Base-by-base conservation (phyloP, 2,113 vertebrate genomes). In the Fulica atra region DNA sequence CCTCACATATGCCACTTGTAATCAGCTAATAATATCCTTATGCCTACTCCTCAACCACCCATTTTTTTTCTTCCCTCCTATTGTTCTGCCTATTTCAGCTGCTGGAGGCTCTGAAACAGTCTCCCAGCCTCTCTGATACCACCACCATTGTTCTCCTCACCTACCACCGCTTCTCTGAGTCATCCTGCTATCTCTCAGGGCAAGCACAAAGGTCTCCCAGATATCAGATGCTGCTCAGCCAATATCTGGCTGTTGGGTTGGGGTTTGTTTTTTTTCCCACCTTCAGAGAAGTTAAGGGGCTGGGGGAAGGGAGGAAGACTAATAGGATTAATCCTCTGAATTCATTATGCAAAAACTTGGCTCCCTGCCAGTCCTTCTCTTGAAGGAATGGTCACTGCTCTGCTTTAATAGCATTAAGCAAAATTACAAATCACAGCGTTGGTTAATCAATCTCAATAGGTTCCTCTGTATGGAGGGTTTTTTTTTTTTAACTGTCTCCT, bases 251-350 rank as follows among this genome's bases (percentile, higher is more conserved):
- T 76, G 23, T 44, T 91, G 29, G 89, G 40, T 70, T 79, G 33
- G 18, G 24, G 33, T 48, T 48, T 48, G 8, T 48, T 24, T 44
- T 53, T 76, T 80, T 77, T 77, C 66, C 53, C 65, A 51, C 95
- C 78, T 89, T 61, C 19, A 7, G 81, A 65, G 89, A 95, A 85
- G 61, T 74, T 70, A 26, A 56, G 11, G 51, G 42, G 42, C 74
- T 92, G 53, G 46, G 59, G 64, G 33, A 11, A n/a, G 96, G 86
- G 78, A 82, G 68, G 57, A 57, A 93, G 83, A 89, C 94, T 97
- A 98, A 98, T 97, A 96, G 81, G 95, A 97, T 97, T 98, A 98
- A 97, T 97, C 91, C 79, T 91, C 94, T 61, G 81, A 87, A 97
- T 96, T 98, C 96, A 97, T 98, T 97, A 97, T 77, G 82, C 73